Conservation (phyloP, 2,113 vertebrate genomes). For the Crocuta crocuta region DNA sequence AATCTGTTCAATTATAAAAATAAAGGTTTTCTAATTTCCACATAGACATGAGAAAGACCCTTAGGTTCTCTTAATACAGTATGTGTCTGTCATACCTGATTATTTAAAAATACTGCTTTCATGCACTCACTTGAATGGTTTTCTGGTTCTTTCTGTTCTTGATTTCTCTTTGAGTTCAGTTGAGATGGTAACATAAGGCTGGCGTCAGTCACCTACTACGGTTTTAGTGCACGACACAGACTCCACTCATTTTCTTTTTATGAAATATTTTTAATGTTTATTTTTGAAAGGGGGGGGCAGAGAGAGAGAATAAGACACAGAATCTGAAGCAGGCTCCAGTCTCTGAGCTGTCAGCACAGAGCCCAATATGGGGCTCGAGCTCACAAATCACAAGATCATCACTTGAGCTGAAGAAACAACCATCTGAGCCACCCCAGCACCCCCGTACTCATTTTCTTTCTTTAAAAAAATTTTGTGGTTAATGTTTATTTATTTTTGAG, state of each 20-base stretch:
- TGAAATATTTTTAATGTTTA: too few species aligned
- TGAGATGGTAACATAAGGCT: not conserved
- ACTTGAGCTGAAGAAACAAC: too few species aligned
- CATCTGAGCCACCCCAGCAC: too few species aligned
- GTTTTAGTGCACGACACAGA: not conserved
- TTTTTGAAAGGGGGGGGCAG: too few species aligned
- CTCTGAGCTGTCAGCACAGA: too few species aligned
- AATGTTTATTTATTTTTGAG: too few species aligned
- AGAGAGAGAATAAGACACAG: too few species aligned
- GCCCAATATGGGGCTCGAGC: too few species aligned
- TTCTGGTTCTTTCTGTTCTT: not conserved
- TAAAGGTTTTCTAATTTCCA: not conserved
- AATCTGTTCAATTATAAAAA: not conserved
- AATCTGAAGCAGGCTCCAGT: too few species aligned
- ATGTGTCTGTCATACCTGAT: not conserved
- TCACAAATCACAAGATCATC: too few species aligned
- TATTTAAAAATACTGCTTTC: not conserved
- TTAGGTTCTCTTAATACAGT: not conserved
- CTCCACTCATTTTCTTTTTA: not conserved
- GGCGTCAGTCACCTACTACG: not conserved
- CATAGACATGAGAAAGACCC: not conserved
- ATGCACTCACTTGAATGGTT: not conserved
- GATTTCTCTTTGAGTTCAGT: not conserved
- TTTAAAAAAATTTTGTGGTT: too few species aligned
- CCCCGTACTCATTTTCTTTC: not conserved